A percentile compares a stretch with the other conserved stretches of the same genome.
Conservation (phyloP, 37 sponge, comb jelly and placozoan genomes). For the Halisarca cf. caerulea region DNA sequence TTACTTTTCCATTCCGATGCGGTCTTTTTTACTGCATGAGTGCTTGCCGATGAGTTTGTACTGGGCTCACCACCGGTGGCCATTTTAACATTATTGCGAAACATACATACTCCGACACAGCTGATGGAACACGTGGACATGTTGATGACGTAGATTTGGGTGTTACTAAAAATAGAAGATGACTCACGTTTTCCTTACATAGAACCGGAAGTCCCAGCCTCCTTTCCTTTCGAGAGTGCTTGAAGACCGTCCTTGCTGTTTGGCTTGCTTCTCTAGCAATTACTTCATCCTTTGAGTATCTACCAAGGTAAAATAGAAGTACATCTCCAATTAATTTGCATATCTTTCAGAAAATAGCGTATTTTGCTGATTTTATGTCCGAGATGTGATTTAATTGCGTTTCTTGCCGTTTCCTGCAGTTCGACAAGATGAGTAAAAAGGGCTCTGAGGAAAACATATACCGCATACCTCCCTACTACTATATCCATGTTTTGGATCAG, state of each 20-base stretch:
- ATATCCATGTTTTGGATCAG: conserved; percentile 98
- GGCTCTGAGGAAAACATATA: conserved; percentile 81
- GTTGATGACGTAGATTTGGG: neutral
- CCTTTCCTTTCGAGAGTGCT: neutral
- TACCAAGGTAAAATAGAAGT: too few species aligned
- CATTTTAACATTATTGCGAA: neutral
- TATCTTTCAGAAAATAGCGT: neutral
- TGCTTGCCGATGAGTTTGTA: neutral
- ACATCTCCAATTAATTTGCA: too few species aligned
- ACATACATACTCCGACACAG: neutral
- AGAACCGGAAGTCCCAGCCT: neutral
- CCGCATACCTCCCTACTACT: conserved; percentile 99
- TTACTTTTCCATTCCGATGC: conserved; percentile 16
- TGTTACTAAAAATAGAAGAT: conserved; percentile 6
- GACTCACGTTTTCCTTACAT: neutral
- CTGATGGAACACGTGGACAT: neutral
- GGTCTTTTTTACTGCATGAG: neutral
- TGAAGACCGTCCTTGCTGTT: neutral
- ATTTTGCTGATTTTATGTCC: neutral
- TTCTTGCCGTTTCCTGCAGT: too few species aligned
- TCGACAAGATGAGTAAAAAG: conserved; percentile 29
- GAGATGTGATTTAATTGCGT: neutral
- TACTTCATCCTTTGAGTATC: too few species aligned
- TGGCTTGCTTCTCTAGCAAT: neutral
- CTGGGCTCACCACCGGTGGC: conserved; percentile 4